Conservation (phyloP, 2,888 invertebrate genomes). For the Serripes groenlandicus region DNA sequence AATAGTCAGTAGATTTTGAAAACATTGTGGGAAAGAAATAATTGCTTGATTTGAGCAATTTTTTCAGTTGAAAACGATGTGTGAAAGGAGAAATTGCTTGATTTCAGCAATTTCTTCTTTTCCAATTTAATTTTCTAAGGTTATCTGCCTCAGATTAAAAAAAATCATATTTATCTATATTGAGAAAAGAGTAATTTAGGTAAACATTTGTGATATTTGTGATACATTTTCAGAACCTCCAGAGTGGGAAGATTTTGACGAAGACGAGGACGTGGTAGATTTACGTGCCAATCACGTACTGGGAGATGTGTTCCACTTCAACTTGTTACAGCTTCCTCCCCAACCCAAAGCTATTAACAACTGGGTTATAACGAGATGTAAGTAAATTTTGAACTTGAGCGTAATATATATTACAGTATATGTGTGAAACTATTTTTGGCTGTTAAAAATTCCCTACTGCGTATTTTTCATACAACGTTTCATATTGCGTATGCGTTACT, state of each 20-base stretch:
- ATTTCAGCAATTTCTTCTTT: neutral
- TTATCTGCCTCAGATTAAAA: neutral
- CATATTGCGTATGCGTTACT: too few relatives aligned
- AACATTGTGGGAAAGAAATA: neutral
- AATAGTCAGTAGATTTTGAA: neutral
- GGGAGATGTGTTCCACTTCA: slow-evolving; percentile 84
- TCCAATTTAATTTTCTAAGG: neutral
- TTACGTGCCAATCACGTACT: slow-evolving; percentile 83
- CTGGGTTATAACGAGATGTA: slow-evolving; percentile 84
- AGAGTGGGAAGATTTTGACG: slow-evolving; percentile 86
- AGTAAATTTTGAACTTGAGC: too few relatives aligned
- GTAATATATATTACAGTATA: neutral
- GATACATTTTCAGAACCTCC: slow-evolving; percentile 73
- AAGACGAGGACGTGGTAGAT: slow-evolving; percentile 85
- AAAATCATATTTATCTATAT: too few relatives aligned
- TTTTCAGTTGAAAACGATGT: neutral
- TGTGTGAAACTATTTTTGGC: too few relatives aligned
- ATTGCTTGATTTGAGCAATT: neutral
- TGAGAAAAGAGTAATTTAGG: too few relatives aligned
- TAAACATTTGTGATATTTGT: neutral
- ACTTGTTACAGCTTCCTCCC: slow-evolving; percentile 84
- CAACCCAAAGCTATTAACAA: slow-evolving; percentile 84
- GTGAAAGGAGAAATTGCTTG: neutral
- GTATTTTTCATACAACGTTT: too few relatives aligned
- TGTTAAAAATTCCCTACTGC: too few relatives aligned